Base-by-base conservation (phyloP, 2,888 invertebrate genomes). In the Patella depressa region DNA sequence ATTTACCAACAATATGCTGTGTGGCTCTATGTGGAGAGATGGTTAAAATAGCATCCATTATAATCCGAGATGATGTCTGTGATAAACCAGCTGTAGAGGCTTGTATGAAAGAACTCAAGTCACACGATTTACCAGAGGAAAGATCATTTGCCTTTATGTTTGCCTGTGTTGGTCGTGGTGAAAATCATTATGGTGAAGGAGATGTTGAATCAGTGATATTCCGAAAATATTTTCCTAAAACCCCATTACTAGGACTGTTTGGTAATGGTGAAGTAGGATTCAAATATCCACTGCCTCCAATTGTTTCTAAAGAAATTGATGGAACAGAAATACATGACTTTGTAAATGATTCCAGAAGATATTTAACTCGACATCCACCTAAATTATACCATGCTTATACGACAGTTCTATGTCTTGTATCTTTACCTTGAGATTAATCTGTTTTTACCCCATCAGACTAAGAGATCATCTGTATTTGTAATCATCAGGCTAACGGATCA, bases 201-300 rank as follows among this genome's bases (percentile, higher is more conserved):
- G 91, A 91, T 83, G 90, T 92, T 1, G 93, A 93, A 82, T 88
- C 92, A 9, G 80, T 81, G 5, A 82, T 89, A 2, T 93, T 93
- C 83, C 84, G 87, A 24, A 90, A 90, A 81, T 78, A 90, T 74
- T 93, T 92, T 81, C 93, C 93, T 2, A 87, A 87, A 9, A 91
- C 91, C 3, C 92, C 92, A 0, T 80, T 93, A n/a, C 81, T 93
- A 76, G 93, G 93, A 2, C 89, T 92, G 78, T 93, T 92, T 85
- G 92, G 92, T 17, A 91, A 92, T 82, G 93, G 93, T 12, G 93
- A 93, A 84, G 89, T 92, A n/a, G 93, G 93, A 11, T 85, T 87
- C 75, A 85, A 90, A 70, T 83, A 82, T 81, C 86, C 87, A 14
- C 12, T 14, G 54, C 77, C 34, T 69, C 72, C 53, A 53, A 69